Evolutionary conservation across 2,888 invertebrate genomes (phyloP), one percentile per base, ranked within the genome.

Genomic region (Scrobipalpa atriplicella): DNA sequence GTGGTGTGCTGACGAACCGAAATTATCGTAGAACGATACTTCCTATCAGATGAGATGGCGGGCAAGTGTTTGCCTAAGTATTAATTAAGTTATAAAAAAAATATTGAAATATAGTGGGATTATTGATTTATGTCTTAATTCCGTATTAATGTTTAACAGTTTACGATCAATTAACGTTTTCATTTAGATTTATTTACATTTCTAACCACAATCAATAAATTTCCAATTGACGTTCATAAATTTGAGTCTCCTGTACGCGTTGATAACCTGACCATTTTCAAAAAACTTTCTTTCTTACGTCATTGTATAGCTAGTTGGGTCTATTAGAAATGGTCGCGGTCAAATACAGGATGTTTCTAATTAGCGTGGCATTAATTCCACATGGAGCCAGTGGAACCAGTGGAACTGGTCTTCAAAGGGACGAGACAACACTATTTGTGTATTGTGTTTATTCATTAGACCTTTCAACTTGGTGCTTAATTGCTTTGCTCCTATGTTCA

Each of bases 291-390:
- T 52, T 52, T 21, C 52, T 52, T 52, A 11, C 16, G 18, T 18
- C 16, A 52, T 19, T 18, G 52, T 52, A 19, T 52, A 52, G 52
- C 6, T 18, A 52, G 8, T 19, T 9, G 8, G 19, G 52, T 52
- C 52, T 67, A 67, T 61, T 66, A 47, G 64, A 77, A 76, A 68
- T 68, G 67, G 73, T 75, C 69, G 52, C 10, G 19, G 56, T 70
- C 68, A 62, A 62, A 67, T 66, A 68, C 75, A 76, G 80, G 78
- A 80, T 73, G 73, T 68, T 68, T 71, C 71, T 84, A 84, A 85
- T 86, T 86, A 86, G 78, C 80, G 77, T 72, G 71, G 71, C 81
- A 84, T 86, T 82, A 83, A 82, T 80, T 76, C 73, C 69, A 68
- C 52, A 62, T 69, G 63, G 66, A 64, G 65, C 54, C 36, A 11